Evolutionary conservation across 2,797 vertebrate species (phyloP), one percentile per base, ranked within the genome.

Genomic region (Lagorchestes hirsutus): DNA sequence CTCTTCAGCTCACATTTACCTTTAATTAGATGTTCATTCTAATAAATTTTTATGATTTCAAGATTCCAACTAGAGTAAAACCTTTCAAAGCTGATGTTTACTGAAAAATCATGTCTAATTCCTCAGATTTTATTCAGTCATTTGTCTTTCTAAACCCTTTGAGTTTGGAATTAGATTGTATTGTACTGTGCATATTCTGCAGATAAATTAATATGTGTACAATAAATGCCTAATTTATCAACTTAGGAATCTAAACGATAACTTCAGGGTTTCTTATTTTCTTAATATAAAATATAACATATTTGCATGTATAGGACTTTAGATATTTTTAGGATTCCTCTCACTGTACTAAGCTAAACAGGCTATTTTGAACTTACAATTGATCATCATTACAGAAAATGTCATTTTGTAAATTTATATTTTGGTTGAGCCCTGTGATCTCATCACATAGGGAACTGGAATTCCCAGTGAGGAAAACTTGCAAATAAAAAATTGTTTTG

Each of bases 1-100:
- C 93, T 94, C 93, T 95, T 94, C 91, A 97, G 96, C 90, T 96
- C 93, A 67, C 11, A 56, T 93, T 87, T 54, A 54, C 28, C 96
- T 98, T 93, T 96, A 98, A 97, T 98, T 97, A 97, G 96, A 97
- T 29, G 96, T 95, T 90, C 55, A 92, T 92, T 46, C 92, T 94
- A 94, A 95, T 40, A 96, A 55, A 94, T 93, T 93, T 93, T n/a
- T 27, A 90, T 55, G 50, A 31, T 40, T 74, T 67, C 54, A 90
- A 54, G 46, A 52, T 34, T 31, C 52, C 95, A 97, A 96, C 95
- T 57, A 40, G 28, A 62, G 92, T 54, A 93, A 96, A 57, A 59
- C n/a, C 82, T 91, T 95, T 94, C 40, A 95, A 28, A 95, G 55
- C n/a, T 95, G 5, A 50, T 94, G 31, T 90, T 74, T 96, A 93